Evolutionary conservation across 2,797 vertebrate species (phyloP), one percentile per base, ranked within the genome.

Genomic region (Chrysocyon brachyurus): DNA sequence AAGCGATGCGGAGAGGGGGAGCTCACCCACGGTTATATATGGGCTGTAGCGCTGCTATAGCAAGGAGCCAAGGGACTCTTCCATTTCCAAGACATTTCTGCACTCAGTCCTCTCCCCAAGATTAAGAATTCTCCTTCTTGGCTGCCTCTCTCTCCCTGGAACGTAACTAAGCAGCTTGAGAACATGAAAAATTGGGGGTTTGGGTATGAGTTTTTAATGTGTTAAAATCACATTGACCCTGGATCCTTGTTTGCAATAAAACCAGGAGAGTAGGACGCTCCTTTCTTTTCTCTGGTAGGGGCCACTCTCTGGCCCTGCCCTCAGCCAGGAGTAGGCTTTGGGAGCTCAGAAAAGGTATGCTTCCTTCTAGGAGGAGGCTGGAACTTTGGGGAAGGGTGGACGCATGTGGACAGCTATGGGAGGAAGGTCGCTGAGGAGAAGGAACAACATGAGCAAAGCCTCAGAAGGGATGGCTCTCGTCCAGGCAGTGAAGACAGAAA

Each of bases 81-180:
- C 84, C 72, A 90, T 86, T 96, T 96, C 97, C 77, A 33, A 97
- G 96, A 70, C 91, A 56, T 83, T 85, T 77, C 95, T 95, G 87
- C 33, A 40, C 83, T 96, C 56, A 6, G 14, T 91, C 87, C 95
- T 75, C 54, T 96, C 85, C 92, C 86, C 81, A 59, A 82, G 90
- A 98, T 97, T 88, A 92, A 79, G 93, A 85, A 96, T 91, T 72
- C 36, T 92, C 81, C 79, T 84, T 96, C 92, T 88, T 72, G 78
- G 94, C n/a, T 92, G 96, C 92, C 59, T 96, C 92, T 77, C 72
- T 75, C 82, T 90, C 63, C 77, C 40, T 36, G 75, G 49, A 94
- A 83, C 6, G 3, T 73, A 94, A 88, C 90, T 81, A 94, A 97
- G 81, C 84, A 83, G 84, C 77, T 92, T 86, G 87, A 97, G 87